A percentile compares a stretch with the other conserved stretches of the same genome.
Conservation (phyloP, 1,140 invertebrate species). For the Drosophila erecta region DNA sequence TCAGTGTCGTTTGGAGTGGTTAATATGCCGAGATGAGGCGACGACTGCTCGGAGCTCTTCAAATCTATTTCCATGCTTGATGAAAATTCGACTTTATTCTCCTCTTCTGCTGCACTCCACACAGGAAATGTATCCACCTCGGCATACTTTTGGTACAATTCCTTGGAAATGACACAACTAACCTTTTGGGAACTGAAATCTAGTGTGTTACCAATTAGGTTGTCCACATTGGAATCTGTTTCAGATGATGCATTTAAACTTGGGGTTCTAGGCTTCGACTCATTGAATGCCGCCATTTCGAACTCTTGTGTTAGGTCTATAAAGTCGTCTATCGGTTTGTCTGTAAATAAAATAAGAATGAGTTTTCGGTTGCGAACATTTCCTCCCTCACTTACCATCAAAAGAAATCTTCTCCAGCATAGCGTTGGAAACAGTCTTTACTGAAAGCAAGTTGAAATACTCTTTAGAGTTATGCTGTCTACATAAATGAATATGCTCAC, state of each 20-base stretch:
- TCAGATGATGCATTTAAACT: constrained; percentile 6
- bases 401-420: not conserved
- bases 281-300: not conserved
- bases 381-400: not conserved
- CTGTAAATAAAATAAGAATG: not conserved
- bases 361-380: not conserved
- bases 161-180: constrained; percentile 24
- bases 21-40: constrained; percentile 2
- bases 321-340: not conserved
- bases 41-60: constrained; percentile 3
- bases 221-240: constrained; percentile 20
- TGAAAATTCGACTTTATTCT: not conserved
- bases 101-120: not conserved
- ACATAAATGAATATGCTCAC: constrained; percentile 8
- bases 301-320: constrained; percentile 45
- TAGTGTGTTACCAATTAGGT: constrained; percentile 1
- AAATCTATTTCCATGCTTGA: not conserved
- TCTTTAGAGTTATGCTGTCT: not conserved
- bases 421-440: constrained; percentile 58
- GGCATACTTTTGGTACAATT: constrained; percentile 31
- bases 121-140: not conserved
- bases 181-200: not conserved
- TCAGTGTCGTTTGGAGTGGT: constrained; percentile 1
- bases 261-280: not conserved
- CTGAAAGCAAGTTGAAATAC: constrained; percentile 42